phyloP scores from a whole-genome alignment of 2,797 vertebrate species.

The Pampus argenteus region DNA sequence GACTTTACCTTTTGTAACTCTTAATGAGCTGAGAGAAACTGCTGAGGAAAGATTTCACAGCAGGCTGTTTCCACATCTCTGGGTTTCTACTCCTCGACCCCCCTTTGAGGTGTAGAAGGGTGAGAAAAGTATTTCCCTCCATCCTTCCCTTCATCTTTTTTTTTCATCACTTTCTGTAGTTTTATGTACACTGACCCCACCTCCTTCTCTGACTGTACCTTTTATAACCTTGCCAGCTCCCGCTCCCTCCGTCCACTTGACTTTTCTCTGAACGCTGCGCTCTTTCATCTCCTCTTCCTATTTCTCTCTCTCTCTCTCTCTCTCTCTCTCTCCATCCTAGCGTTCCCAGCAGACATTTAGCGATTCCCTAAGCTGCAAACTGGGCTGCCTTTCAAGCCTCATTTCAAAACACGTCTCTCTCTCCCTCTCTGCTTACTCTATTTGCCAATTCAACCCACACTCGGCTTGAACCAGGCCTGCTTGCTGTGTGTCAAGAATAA shows the following conservation, averaged over 20 bases:
- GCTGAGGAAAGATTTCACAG: conserved; percentile 52
- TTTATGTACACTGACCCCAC: conserved; percentile 20
- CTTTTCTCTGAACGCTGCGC: conserved; percentile 22
- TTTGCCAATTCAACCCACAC: conserved; percentile 75
- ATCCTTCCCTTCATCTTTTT: conserved; percentile 17
- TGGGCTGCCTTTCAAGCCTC: conserved; percentile 76
- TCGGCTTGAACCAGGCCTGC: conserved; percentile 62
- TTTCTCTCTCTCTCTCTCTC: not conserved
- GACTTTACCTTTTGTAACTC: conserved; percentile 59
- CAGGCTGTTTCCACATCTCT: conserved; percentile 57
- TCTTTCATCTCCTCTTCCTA: conserved; percentile 61
- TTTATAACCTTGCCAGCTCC: conserved; percentile 57
- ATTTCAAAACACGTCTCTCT: conserved; percentile 76
- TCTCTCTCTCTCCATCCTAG: conserved; percentile 39
- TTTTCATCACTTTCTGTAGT: conserved; percentile 12
- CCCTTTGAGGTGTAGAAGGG: conserved; percentile 26
- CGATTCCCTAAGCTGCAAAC: conserved; percentile 73
- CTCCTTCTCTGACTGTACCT: conserved; percentile 37
- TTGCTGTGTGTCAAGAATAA: conserved; percentile 72
- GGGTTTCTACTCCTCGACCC: conserved; percentile 43
- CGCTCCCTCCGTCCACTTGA: conserved; percentile 48
- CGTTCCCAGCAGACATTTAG: conserved; percentile 73
- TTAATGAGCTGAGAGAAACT: conserved; percentile 64
- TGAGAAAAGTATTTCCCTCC: conserved; percentile 7
- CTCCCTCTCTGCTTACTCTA: conserved; percentile 65